These are phyloP conservation scores for Sapayoa aenigma DNA, from an alignment of 2,113 vertebrate species.

Conservation along the genomic window DNA sequence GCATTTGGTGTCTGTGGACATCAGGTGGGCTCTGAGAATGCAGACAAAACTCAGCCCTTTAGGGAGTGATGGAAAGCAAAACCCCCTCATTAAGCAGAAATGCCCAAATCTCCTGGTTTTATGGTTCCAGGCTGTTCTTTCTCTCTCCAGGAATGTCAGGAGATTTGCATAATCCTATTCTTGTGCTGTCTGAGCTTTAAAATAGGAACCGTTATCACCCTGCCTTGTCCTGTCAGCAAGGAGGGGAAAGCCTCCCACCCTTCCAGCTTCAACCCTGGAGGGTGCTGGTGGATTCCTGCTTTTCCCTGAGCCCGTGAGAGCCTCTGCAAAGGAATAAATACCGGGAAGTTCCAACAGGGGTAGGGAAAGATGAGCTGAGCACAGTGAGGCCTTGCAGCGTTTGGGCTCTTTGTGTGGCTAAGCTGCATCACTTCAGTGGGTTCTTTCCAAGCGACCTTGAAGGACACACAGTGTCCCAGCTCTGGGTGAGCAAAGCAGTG, in stretches of 20 bases:
- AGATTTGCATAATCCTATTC: background rate
- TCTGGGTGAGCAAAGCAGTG: background rate
- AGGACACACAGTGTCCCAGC: background rate
- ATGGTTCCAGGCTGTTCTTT: background rate
- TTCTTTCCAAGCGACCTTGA: background rate
- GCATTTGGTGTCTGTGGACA: rapidly evolving
- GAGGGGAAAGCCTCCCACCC: background rate
- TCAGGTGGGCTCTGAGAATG: background rate
- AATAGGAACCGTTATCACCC: background rate
- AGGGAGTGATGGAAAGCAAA: background rate
- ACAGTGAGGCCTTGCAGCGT: rapidly evolving
- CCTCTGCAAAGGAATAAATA: background rate
- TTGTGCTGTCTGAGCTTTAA: background rate
- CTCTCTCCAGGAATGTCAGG: background rate
- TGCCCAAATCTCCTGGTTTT: background rate
- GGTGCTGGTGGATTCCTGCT: background rate
- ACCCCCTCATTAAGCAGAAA: background rate
- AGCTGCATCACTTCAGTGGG: rapidly evolving
- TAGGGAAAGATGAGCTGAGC: rapidly evolving
- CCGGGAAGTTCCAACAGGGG: background rate
- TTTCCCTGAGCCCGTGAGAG: background rate
- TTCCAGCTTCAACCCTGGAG: background rate
- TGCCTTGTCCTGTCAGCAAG: background rate
- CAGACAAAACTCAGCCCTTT: background rate
- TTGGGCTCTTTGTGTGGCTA: background rate